phyloP scores from a whole-genome alignment of 1,140 invertebrate species.

The Pemphigus obesinymphae region DNA sequence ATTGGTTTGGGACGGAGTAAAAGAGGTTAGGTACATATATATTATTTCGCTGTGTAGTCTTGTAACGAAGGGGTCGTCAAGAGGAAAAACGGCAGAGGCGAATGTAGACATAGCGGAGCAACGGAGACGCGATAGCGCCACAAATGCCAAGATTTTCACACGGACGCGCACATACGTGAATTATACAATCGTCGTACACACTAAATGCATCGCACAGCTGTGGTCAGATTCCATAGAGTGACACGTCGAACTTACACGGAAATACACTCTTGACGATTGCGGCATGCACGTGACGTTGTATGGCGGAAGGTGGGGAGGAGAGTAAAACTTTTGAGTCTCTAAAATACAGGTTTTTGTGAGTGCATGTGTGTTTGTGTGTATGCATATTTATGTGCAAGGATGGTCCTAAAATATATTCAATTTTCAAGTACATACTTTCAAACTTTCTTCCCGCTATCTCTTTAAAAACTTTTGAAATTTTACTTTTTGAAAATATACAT shows the following conservation, averaged over 20 bases:
- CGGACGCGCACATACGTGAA: background rate
- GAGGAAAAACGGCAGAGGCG: background rate
- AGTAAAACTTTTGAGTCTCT: background rate
- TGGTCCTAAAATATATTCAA: no score
- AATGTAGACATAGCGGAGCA: no score
- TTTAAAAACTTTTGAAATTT: no score
- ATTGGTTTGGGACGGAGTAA: no score
- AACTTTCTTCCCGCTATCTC: no score
- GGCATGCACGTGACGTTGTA: background rate
- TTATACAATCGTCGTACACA: background rate
- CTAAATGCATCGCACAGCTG: constrained; percentile 24
- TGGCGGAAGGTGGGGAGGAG: no score
- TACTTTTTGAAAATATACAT: no score
- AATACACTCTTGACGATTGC: constrained; percentile 30
- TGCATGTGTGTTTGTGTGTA: background rate
- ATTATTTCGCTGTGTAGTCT: background rate
- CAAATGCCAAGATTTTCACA: constrained; percentile 21
- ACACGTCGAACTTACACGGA: constrained; percentile 35
- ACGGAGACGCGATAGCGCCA: background rate
- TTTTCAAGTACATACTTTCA: no score
- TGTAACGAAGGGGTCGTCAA: background rate
- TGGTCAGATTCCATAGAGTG: constrained; percentile 33
- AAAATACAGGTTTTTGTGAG: background rate
- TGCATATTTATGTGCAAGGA: background rate
- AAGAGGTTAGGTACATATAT: no score